Base-by-base conservation (phyloP, 2,888 invertebrate genomes). In the Volucella inflata region DNA sequence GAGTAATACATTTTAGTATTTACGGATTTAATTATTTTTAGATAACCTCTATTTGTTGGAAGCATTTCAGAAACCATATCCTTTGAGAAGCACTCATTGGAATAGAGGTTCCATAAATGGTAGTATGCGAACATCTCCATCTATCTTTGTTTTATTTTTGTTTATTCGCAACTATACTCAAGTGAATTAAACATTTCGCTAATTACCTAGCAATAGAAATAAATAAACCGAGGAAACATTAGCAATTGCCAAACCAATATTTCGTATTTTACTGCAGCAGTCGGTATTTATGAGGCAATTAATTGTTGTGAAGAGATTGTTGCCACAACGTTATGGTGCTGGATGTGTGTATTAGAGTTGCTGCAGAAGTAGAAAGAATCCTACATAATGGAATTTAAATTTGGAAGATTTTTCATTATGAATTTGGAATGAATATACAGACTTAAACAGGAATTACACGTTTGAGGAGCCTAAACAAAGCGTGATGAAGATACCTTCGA, bases 221-320 rank as follows among this genome's bases (percentile, higher is more conserved):
- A 72, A 72, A 72, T 72, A 62, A 72, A n/a, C 44, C 12, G 11
- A 11, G 12, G 36, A 51, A 60, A 60, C 71, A 72, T 42, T 42
- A 72, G 71, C 71, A 72, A 62, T 51, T 72, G 40, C 12, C 51
- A n/a, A 48, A 38, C 57, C 70, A 57, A 70, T 70, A 70, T 70
- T 70, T 70, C 50, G 42, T 51, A 53, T 62, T 72, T 62, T 51
- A 72, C 60, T 72, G 62, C 36, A 44, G 44, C 30, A 72, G 50
- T 40, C 30, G 1, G 36, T 51, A 72, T 62, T 72, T 36, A 72
- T 62, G 60, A 14, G 2, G 60, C 71, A 51, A 60, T 72, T 72
- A 62, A 72, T 55, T 14, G 30, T 36, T 44, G 44, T 36, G n/a
- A n/a, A 68, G 36, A 46, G 46, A n/a, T 21, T 12, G 30, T 30